Evolutionary conservation across 2,797 vertebrate genomes (phyloP), one percentile per base, ranked within the genome.

Genomic region (Hephaestus fuliginosus): DNA sequence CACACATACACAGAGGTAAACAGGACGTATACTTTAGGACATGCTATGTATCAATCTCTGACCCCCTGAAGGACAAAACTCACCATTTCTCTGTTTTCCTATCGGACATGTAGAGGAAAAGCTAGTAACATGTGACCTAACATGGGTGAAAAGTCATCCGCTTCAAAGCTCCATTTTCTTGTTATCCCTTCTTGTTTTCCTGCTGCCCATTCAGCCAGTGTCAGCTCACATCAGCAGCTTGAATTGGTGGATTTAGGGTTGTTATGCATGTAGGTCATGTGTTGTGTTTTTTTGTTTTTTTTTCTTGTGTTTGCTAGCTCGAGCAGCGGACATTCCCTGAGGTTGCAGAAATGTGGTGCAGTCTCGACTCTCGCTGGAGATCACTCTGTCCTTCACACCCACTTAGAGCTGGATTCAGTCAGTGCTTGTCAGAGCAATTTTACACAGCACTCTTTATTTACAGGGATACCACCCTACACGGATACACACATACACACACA

Each of bases 191-290:
- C 36, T 63, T 74, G 52, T 74, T 88, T 84, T 76, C 56, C 68
- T 65, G 33, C 57, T 66, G 51, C 61, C 15, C 52, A 49, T 81
- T 84, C 79, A 83, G 67, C 66, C 53, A 5, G 49, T 33, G 72
- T 84, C 86, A 65, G 65, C 71, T 87, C 79, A 68, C 69, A 84
- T 92, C 78, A 87, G 76, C 39, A 7, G 76, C 72, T 80, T 71
- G 72, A 79, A 63, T 75, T 65, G 41, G 33, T 53, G 62, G 79
- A 70, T 84, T 69, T 70, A 5, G 56, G 53, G 66, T 56, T 81
- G 69, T 80, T 74, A 66, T 89, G 74, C 85, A 90, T 90, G 88
- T 89, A 88, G 89, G 90, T 87, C 88, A 83, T 86, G 76, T 76
- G 74, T 76, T 69, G 55, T 61, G 60, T 41, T 60, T 48, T 68